Evolutionary conservation across 2,113 vertebrate species (phyloP).

Genomic region (Halcyon senegalensis): DNA sequence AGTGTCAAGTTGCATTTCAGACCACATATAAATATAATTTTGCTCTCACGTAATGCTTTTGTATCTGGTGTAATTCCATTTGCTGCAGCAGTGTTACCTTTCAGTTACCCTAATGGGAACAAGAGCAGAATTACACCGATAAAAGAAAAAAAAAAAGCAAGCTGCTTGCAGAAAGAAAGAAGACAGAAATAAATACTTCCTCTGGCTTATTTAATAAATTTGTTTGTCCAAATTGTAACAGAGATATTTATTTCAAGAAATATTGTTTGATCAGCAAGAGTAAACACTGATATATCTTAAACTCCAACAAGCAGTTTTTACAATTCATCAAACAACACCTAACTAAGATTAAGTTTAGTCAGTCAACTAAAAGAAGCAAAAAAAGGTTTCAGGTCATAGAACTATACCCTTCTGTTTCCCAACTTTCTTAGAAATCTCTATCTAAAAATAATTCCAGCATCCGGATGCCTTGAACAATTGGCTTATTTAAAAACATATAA

Average conservation of each 20-base stretch:
- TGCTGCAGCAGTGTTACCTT: slow-evolving; percentile 30
- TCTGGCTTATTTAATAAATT: slow-evolving; percentile 21
- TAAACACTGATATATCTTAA: slow-evolving; percentile 8
- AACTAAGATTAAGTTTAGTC: not conserved
- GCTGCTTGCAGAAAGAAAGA: slow-evolving; percentile 8
- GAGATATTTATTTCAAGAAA: slow-evolving; percentile 33
- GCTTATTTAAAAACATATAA: slow-evolving; percentile 41
- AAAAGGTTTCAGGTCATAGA: slow-evolving; percentile 35
- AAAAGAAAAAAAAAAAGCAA: not conserved
- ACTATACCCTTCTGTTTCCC: slow-evolving; percentile 33
- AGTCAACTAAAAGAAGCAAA: slow-evolving; percentile 9
- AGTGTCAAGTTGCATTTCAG: slow-evolving; percentile 46
- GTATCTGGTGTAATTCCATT: slow-evolving; percentile 53
- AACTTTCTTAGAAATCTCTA: slow-evolving; percentile 54
- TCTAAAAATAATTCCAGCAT: slow-evolving; percentile 34
- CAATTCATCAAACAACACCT: slow-evolving; percentile 28
- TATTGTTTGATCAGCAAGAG: slow-evolving; percentile 40
- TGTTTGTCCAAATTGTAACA: slow-evolving; percentile 39
- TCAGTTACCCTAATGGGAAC: slow-evolving; percentile 48
- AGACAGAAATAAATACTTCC: slow-evolving; percentile 33
- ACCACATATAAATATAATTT: slow-evolving; percentile 62
- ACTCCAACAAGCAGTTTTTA: not conserved
- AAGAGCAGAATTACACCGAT: slow-evolving; percentile 7
- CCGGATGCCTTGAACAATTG: slow-evolving; percentile 28
- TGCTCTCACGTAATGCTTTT: slow-evolving; percentile 50